Percentiles rank a stretch among this genome's conserved stretches.
These are phyloP conservation scores for Aphrophora alni DNA, from an alignment of 2,888 invertebrate genomes.

Conservation along the genomic window DNA sequence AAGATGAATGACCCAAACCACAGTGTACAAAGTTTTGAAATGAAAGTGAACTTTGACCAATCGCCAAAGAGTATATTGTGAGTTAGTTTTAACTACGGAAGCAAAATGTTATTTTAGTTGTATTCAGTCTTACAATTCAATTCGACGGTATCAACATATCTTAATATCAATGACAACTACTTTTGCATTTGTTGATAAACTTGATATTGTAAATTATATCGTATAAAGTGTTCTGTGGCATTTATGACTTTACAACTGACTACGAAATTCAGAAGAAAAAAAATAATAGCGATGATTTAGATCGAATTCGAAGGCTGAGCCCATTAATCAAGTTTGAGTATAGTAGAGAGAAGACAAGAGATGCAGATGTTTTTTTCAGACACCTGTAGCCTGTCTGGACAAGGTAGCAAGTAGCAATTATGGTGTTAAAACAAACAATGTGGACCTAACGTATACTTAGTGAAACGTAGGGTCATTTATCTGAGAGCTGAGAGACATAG, in stretches of 20 bases:
- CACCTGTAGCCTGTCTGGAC: neutral
- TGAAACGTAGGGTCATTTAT: neutral
- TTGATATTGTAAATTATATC: too few species aligned
- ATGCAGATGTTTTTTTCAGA: conserved; percentile 9
- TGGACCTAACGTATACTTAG: neutral
- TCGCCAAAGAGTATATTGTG: too few species aligned
- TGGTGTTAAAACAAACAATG: conserved; percentile 1
- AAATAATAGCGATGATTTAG: neutral
- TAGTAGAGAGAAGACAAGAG: neutral
- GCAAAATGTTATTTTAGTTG: too few species aligned
- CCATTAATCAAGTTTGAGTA: neutral
- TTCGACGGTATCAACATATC: too few species aligned
- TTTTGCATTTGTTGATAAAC: too few species aligned
- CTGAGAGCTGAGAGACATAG: too few species aligned
- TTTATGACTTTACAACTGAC: neutral
- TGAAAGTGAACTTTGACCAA: too few species aligned
- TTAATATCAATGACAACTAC: too few species aligned
- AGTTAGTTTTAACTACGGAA: too few species aligned
- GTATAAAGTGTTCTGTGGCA: neutral
- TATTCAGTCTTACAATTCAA: too few species aligned
- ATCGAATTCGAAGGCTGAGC: neutral
- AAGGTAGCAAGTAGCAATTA: neutral
- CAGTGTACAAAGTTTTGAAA: too few species aligned
- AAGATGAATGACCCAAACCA: too few species aligned
- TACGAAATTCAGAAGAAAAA: neutral